phyloP scores from a whole-genome alignment of 2,113 vertebrate genomes.

The Sisor rabdophorus region DNA sequence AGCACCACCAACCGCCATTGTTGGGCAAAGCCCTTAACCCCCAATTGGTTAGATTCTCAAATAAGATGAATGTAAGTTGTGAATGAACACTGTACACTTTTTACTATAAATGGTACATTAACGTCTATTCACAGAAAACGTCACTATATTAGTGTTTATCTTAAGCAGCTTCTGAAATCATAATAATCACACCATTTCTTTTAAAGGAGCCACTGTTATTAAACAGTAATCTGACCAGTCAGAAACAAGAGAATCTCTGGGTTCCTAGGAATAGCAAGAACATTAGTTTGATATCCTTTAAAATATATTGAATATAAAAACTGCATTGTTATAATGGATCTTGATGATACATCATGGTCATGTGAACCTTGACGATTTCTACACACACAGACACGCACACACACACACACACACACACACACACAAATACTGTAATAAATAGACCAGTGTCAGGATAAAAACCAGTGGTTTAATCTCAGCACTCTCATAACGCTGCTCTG shows the following conservation, averaged over 20 bases:
- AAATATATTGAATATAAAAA: background rate
- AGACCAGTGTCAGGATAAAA: slow-evolving; percentile 82
- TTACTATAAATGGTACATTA: no score
- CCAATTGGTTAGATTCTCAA: no score
- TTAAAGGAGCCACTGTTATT: background rate
- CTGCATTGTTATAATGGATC: background rate
- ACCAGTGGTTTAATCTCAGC: slow-evolving; percentile 76
- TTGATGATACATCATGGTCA: background rate
- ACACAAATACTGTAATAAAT: slow-evolving; percentile 71
- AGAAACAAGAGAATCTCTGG: background rate
- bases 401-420: slow-evolving; percentile 16
- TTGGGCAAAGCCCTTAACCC: no score
- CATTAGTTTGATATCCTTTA: no score
- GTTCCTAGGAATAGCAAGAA: background rate
- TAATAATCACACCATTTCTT: no score
- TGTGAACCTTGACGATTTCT: background rate
- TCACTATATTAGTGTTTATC: no score
- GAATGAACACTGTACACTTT: no score
- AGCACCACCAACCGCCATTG: no score
- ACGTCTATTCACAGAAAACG: no score
- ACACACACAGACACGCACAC: slow-evolving; percentile 25
- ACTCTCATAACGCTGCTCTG: slow-evolving; percentile 84
- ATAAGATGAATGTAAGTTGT: no score
- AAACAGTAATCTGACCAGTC: background rate
- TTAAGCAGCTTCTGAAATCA: no score